Evolutionary conservation across 2,888 invertebrate species (phyloP).

Genomic region (Ceriagrion tenellum): DNA sequence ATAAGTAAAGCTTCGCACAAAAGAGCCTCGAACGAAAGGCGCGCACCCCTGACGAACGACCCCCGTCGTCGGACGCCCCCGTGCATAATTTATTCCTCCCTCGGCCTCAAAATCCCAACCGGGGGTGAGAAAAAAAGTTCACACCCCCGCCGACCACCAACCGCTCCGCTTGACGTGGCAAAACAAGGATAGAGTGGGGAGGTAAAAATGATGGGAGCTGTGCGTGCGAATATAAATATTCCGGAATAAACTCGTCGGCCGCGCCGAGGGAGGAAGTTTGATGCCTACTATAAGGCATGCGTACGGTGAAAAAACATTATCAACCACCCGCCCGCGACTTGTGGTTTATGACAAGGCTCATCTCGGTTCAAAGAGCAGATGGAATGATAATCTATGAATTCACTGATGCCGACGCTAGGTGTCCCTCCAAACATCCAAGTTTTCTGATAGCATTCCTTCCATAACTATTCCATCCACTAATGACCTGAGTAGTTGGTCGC

Average conservation of each 20-base stretch:
- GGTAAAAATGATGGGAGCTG: neutral
- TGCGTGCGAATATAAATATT: neutral
- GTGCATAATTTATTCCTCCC: neutral
- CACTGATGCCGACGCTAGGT: too few relatives aligned
- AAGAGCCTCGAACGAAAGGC: neutral
- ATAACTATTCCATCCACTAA: too few relatives aligned
- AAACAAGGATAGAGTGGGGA: neutral
- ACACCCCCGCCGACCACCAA: neutral
- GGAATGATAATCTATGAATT: too few relatives aligned
- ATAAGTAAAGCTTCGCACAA: conserved; percentile 5
- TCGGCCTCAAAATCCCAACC: neutral
- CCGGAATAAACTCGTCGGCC: neutral
- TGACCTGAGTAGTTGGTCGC: too few relatives aligned
- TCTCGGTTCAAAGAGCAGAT: too few relatives aligned
- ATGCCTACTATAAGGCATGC: too few relatives aligned
- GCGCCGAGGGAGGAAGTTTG: neutral
- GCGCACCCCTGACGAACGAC: neutral
- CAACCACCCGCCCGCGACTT: too few relatives aligned
- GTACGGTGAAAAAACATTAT: too few relatives aligned
- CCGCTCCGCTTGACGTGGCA: neutral
- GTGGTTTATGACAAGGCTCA: too few relatives aligned
- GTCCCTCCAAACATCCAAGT: too few relatives aligned
- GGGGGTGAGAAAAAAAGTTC: neutral
- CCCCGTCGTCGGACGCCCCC: neutral
- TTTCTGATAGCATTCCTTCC: too few relatives aligned